Base-by-base conservation (phyloP, 92 coral and sea anemone species). In the Hydrozoanthus gracilis region DNA sequence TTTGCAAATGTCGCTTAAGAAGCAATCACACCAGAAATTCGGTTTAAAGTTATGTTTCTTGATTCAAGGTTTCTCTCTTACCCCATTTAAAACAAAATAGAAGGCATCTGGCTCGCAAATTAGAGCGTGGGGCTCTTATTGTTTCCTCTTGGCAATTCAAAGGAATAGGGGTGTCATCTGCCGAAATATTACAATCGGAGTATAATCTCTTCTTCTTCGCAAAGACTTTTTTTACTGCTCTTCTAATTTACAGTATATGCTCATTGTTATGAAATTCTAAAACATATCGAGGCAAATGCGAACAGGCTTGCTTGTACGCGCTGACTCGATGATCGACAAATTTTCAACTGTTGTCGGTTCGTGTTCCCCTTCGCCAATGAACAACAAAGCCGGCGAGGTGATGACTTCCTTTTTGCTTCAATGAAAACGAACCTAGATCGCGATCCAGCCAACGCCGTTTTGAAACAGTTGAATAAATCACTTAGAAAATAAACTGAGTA, bases 91-190 rank as follows among this genome's bases (percentile, higher is more conserved):
- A 55, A 58, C 68, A 76, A 82, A 78, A 80, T 65, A 79, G 91
- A 86, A 83, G 93, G 82, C 94, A 92, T 92, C 94, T 90, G 94
- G 86, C 85, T 75, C 80, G 84, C 73, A 89, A 88, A 92, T 92
- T 92, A 88, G 91, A 95, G 87, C 94, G 95, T 93, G 95, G 94
- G 92, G 89, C 95, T 84, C 91, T 90, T 92, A 91, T 91, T 92
- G 98, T 94, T 92, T 91, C 90, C 92, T 92, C 95, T 87, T 84
- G 76, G 90, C 91, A 90, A 86, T 88, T 94, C 94, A 94, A 92
- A 92, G 98, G 92, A 88, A 87, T 79, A 92, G 98, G 98, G 98
- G 98, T 94, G 98, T 92, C 98, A 94, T 94, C 95, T 92, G 98
- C 94, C 95, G 94, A 91, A 93, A 90, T 74, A 88, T 88, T 82